These are phyloP conservation scores for Gastrophysa polygoni DNA, from an alignment of 2,888 invertebrate genomes.

Conservation along the genomic window DNA sequence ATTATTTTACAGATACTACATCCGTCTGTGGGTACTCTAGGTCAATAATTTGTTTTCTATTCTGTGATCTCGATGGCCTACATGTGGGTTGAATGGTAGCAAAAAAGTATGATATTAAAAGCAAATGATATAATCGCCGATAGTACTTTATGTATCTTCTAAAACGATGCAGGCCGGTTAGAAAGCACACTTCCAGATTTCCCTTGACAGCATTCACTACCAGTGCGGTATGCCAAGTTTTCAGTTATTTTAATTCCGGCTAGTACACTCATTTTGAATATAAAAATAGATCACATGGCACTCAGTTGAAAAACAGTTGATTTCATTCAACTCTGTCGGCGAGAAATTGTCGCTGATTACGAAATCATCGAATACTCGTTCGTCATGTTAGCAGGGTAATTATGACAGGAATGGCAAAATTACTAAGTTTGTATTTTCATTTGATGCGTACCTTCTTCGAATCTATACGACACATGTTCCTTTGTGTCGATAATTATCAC, in stretches of 20 bases:
- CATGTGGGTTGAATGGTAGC: not conserved
- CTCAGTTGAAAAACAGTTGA: slow-evolving; percentile 1
- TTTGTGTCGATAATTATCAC: too few relatives aligned
- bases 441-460: too few relatives aligned
- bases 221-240: not conserved
- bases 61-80: not conserved
- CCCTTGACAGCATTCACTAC: not conserved
- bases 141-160: not conserved
- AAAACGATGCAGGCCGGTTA: not conserved
- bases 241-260: not conserved
- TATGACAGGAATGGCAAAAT: too few relatives aligned
- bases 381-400: too few relatives aligned
- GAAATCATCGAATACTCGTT: too few relatives aligned
- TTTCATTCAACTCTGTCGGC: not conserved
- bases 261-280: not conserved
- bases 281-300: not conserved
- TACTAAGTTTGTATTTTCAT: too few relatives aligned
- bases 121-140: not conserved
- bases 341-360: not conserved
- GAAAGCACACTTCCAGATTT: not conserved
- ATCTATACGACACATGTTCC: too few relatives aligned
- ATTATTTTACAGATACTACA: too few relatives aligned
- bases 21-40: too few relatives aligned
- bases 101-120: not conserved
- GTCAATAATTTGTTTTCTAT: not conserved